Percentiles rank a stretch among this genome's conserved stretches.
These are phyloP conservation scores for Drosophila merina DNA, from an alignment of 2,888 invertebrate genomes.

Conservation along the genomic window DNA sequence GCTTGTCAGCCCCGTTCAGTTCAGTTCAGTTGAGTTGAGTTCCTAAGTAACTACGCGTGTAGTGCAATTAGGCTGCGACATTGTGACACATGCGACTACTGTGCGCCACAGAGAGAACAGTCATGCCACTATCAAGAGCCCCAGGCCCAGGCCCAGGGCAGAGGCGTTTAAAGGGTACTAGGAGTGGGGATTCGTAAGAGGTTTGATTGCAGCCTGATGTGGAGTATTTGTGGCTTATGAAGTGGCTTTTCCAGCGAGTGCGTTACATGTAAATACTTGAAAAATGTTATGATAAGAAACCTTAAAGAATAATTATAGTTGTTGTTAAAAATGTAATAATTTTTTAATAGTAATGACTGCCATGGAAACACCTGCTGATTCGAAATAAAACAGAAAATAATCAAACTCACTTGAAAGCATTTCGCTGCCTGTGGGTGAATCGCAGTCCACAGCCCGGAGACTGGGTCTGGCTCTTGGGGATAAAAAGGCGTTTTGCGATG, in stretches of 20 bases:
- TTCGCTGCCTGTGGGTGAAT: slow-evolving; percentile 15
- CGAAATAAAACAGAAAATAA: not conserved
- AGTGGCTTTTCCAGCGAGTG: slow-evolving; percentile 12
- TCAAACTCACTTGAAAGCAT: slow-evolving; percentile 1
- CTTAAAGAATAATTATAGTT: not conserved
- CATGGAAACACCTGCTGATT: too few relatives aligned
- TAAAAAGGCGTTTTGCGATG: slow-evolving; percentile 58
- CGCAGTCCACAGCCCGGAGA: slow-evolving; percentile 34
- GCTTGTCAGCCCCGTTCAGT: slow-evolving; percentile 47
- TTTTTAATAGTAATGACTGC: not conserved
- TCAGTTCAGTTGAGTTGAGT: slow-evolving; percentile 16
- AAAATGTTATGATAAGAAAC: slow-evolving; percentile 9
- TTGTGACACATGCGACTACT: slow-evolving; percentile 70
- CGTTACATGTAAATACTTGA: not conserved
- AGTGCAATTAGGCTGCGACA: slow-evolving; percentile 72
- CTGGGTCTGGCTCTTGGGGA: slow-evolving; percentile 6
- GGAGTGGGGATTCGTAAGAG: slow-evolving; percentile 14
- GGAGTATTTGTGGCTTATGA: slow-evolving; percentile 11
- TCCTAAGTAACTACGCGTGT: slow-evolving; percentile 70
- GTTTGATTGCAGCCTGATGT: slow-evolving; percentile 12
- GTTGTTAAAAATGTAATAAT: not conserved
- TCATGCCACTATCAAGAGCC: slow-evolving; percentile 29
- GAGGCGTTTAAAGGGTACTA: slow-evolving; percentile 27
- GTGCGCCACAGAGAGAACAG: slow-evolving; percentile 51
- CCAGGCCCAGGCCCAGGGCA: slow-evolving; percentile 14